Base-by-base conservation (phyloP, 1,140 invertebrate species). In the Metaphire vulgaris region DNA sequence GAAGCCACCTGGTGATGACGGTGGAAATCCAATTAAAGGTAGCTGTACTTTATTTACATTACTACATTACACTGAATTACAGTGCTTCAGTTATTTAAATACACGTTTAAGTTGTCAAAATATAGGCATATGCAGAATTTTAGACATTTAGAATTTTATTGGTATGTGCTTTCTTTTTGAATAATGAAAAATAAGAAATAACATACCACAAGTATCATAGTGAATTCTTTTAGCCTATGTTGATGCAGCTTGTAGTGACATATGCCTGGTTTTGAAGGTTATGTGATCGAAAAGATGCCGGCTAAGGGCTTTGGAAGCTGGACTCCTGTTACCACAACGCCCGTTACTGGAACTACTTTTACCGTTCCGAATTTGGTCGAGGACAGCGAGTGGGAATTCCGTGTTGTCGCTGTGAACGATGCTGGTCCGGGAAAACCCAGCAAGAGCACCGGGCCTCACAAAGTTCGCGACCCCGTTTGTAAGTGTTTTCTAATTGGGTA, bases 341-440 rank as follows among this genome's bases (percentile, higher is more conserved):
- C 95, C 31, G 70, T 82, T 21, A 93, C 93, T 33, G 94, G 94
- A 81, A 93, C 92, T 0, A 93, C 91, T 78, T 95, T 93, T 84
- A 96, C 92, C 0, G 93, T 96, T 0, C 91, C 93, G 82, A 93
- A 95, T 84, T 88, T 98, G 67, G 91, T 90, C 33, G 95, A 98
- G 86, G 95, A 94, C 64, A 90, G 89, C 81, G 91, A 92, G 69
- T 98, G 98, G 82, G 96, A 98, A 83, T 98, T 98, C 89, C 90
- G 96, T 74, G 93, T 98, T 2, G 90, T 91, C 74, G 96, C 96
- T 41, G 91, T 97, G 0, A 98, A 98, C 85, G 96, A 97, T 86
- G 96, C 94, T 71, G 96, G 96, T 21, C 92, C 94, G 75, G 95
- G 96, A 69, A 92, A 93, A 88, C 95, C 96, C 15, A 96, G 93